phyloP scores from a whole-genome alignment of 2,888 invertebrate genomes.

The Papilio protenor region DNA sequence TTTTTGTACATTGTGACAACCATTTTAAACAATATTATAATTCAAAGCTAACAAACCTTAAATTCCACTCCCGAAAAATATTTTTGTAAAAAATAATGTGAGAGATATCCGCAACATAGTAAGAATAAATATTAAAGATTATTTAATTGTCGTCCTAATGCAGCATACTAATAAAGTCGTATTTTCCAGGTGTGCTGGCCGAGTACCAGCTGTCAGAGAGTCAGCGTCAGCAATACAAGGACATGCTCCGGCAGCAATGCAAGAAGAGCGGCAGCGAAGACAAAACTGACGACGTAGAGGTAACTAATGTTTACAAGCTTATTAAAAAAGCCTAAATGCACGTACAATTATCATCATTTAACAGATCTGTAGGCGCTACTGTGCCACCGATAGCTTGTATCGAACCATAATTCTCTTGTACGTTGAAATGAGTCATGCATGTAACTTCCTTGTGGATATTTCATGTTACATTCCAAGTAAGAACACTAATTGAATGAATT shows the following conservation, averaged over 20 bases:
- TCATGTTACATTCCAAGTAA: background rate
- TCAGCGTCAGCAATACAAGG: slow-evolving; percentile 52
- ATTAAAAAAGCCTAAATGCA: background rate
- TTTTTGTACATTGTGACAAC: background rate
- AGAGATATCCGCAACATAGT: background rate
- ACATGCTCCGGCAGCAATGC: slow-evolving; percentile 57
- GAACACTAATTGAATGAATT: background rate
- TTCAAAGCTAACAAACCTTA: too few species aligned
- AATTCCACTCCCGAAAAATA: too few species aligned
- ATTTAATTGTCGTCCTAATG: background rate
- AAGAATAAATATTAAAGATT: background rate
- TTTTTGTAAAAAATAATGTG: too few species aligned
- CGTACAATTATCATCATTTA: too few species aligned
- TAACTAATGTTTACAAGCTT: slow-evolving; percentile 42
- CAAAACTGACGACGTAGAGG: slow-evolving; percentile 63
- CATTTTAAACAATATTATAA: too few species aligned
- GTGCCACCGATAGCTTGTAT: background rate
- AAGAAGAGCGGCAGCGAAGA: slow-evolving; percentile 64
- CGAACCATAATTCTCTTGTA: background rate
- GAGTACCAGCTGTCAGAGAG: slow-evolving; percentile 54
- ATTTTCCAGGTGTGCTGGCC: slow-evolving; percentile 64
- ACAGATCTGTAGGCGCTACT: too few species aligned
- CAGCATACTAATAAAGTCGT: slow-evolving; percentile 16
- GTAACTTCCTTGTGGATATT: background rate
- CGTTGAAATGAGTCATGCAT: background rate